Base-by-base conservation (phyloP, 2,113 vertebrate genomes). In the Tetrao urogallus region DNA sequence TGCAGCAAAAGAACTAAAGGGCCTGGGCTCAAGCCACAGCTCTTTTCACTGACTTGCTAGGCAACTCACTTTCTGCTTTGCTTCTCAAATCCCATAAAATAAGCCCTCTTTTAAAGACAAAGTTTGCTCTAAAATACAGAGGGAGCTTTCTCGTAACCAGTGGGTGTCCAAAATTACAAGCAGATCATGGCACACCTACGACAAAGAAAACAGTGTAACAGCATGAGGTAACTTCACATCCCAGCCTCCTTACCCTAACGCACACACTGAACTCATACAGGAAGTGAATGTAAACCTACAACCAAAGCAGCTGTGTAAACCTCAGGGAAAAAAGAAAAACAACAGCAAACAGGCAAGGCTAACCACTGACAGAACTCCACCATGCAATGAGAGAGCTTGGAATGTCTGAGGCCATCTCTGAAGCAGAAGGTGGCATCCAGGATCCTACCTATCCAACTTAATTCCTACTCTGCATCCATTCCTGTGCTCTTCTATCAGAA, bases 281-380 rank as follows among this genome's bases (percentile, higher is more conserved):
- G n/a, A 43, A 73, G 40, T 0, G 3, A 89, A 42, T 27, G 38
- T 76, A 88, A 92, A 73, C 24, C 43, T 43, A 43, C 38, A 79
- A 52, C 38, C 18, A 77, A 40, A 89, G 36, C 84, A 89, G 89
- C 60, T 94, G 81, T n/a, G 79, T 38, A 93, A 94, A 93, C 14
- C 77, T 61, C n/a, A 56, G 52, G 52, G 38, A 42, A 79, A 38
- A 78, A 64, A 76, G 7, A 28, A 54, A 54, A 54, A 81, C 2
- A 82, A 83, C 3, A 50, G 17, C 2, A 57, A 57, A 48, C 32
- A 79, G 52, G 81, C 40, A 78, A 67, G 83, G 73, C 47, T 80
- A 47, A 50, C 71, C 61, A 54, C 28, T 5, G 43, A 78, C 56
- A 75, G 64, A 42, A 22, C 70, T 10, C 24, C 38, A 57, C 48